Conservation (phyloP, 30 jellyfish, hydroid and myxozoan genomes). For the Aurelia sp. region DNA sequence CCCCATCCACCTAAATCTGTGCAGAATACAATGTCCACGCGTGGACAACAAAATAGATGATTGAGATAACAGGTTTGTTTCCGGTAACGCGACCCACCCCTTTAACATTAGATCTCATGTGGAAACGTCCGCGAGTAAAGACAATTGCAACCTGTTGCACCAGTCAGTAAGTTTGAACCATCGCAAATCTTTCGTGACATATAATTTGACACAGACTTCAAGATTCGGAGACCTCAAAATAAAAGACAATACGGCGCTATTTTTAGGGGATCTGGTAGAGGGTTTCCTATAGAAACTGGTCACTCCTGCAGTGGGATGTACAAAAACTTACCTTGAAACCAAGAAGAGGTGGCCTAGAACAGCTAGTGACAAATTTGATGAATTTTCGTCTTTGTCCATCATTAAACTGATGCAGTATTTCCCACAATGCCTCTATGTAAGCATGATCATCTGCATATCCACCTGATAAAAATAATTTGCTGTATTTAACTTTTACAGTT, state of each 20-base stretch:
- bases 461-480: slow-evolving; percentile 35
- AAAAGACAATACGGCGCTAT: neutral
- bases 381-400: slow-evolving; percentile 82
- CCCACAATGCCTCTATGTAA: slow-evolving; percentile 89
- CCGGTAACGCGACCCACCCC: too few relatives aligned
- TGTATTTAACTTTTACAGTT: too few relatives aligned
- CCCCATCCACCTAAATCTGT: too few relatives aligned
- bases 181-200: too few relatives aligned
- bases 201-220: too few relatives aligned
- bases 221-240: neutral
- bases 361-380: slow-evolving; percentile 95
- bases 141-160: neutral
- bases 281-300: too few relatives aligned
- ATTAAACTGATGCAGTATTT: slow-evolving; percentile 56
- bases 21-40: too few relatives aligned
- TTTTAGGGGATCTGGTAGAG: too few relatives aligned
- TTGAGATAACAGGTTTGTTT: too few relatives aligned
- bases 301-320: neutral
- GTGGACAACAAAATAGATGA: too few relatives aligned
- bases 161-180: too few relatives aligned
- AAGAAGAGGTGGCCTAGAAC: slow-evolving; percentile 98
- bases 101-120: too few relatives aligned
- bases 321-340: slow-evolving; percentile 86
- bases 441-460: slow-evolving; percentile 79
- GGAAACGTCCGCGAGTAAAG: neutral